These are phyloP conservation scores for Antheraea mylitta DNA, from an alignment of 1,140 invertebrate genomes.

Conservation along the genomic window DNA sequence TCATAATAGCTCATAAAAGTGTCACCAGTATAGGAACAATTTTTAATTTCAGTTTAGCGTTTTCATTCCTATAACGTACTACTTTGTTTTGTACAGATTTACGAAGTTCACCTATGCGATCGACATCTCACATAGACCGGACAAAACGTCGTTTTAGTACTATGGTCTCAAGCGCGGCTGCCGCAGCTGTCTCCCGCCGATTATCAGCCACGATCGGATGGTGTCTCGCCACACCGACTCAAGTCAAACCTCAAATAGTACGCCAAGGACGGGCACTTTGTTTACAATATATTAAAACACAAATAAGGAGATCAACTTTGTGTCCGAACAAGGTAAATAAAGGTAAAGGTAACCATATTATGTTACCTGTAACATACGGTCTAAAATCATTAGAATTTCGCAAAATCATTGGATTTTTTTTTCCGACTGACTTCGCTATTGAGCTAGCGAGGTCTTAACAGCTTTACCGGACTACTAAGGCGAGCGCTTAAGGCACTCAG, in stretches of 20 bases:
- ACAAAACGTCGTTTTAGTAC: conserved; percentile 70
- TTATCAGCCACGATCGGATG: conserved; percentile 71
- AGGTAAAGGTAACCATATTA: no score
- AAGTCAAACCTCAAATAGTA: conserved; percentile 70
- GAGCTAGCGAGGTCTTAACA: no score
- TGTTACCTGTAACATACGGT: no score
- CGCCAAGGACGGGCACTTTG: conserved; percentile 68
- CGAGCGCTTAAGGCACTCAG: no score
- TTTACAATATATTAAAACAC: conserved; percentile 68
- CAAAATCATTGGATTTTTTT: no score
- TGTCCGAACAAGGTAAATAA: conserved; percentile 56
- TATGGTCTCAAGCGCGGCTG: conserved; percentile 64
- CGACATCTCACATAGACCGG: conserved; percentile 61
- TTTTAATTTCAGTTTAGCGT: no score
- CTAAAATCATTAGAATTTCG: no score
- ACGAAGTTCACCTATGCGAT: conserved; percentile 37
- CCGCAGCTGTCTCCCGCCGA: conserved; percentile 62
- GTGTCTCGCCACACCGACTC: conserved; percentile 63
- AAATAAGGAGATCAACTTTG: conserved; percentile 57
- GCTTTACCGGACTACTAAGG: no score
- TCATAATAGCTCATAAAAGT: no score
- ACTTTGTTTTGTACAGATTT: conserved; percentile 21
- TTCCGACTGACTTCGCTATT: no score
- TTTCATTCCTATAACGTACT: no score
- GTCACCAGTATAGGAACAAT: no score